Percentiles rank a stretch among this genome's conserved stretches.
Evolutionary conservation across 2,888 invertebrate species (phyloP).

Genomic region (Eilema depressum): DNA sequence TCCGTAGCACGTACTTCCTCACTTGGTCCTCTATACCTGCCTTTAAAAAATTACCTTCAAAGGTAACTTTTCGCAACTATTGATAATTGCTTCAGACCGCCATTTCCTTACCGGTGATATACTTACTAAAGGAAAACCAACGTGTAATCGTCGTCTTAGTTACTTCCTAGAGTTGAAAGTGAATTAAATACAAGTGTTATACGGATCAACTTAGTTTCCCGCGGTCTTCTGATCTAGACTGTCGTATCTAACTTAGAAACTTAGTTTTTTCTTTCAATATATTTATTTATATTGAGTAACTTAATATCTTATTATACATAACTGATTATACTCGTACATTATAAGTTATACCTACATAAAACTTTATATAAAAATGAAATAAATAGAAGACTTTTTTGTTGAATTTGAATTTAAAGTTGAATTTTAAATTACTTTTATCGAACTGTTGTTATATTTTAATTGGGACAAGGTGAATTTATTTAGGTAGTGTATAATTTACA

Average conservation of each 20-base stretch:
- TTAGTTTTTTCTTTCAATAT: background rate
- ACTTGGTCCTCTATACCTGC: background rate
- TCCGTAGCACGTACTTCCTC: background rate
- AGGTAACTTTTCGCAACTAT: background rate
- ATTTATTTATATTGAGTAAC: background rate
- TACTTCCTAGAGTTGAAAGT: slow-evolving; percentile 25
- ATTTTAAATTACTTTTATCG: background rate
- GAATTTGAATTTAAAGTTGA: background rate
- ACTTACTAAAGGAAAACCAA: slow-evolving; percentile 16
- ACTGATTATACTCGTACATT: background rate
- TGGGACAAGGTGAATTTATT: background rate
- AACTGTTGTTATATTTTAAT: background rate
- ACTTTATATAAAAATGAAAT: background rate
- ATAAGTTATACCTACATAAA: too few species aligned
- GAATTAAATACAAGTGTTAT: slow-evolving; percentile 3
- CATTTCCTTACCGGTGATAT: slow-evolving; percentile 19
- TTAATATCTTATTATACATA: background rate
- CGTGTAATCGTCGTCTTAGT: slow-evolving; percentile 1
- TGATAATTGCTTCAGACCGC: background rate
- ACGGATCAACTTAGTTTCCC: background rate
- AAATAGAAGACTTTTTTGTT: background rate
- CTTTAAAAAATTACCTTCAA: background rate
- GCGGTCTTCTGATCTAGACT: slow-evolving; percentile 5
- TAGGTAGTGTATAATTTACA: background rate
- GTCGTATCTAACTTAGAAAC: background rate